Percentiles rank a stretch among this genome's conserved stretches.
Evolutionary conservation across 2,888 invertebrate genomes (phyloP).

Genomic region (Melolontha melolontha): DNA sequence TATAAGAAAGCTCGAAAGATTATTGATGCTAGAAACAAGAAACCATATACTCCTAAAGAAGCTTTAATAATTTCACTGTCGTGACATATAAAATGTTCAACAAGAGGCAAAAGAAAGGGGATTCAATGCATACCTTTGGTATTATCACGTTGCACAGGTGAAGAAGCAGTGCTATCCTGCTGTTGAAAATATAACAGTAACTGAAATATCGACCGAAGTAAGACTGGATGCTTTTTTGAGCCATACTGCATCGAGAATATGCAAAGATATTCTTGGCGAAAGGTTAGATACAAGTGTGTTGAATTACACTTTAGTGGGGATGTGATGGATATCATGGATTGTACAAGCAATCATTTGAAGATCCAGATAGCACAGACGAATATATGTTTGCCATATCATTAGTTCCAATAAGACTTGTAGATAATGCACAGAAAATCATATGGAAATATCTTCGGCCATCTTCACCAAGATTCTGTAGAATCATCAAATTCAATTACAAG

Average conservation of each 20-base stretch:
- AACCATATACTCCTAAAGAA: slow-evolving; percentile 4
- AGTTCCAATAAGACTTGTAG: too few relatives aligned
- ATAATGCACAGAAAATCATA: too few relatives aligned
- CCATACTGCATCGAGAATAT: neutral
- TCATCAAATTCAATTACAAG: neutral
- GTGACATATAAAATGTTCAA: slow-evolving; percentile 18
- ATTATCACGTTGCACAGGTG: neutral
- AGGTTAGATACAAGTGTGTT: slow-evolving; percentile 2
- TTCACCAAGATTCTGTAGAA: neutral
- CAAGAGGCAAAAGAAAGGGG: slow-evolving; percentile 11
- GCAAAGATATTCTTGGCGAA: slow-evolving; percentile 1
- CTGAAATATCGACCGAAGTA: slow-evolving; percentile 11
- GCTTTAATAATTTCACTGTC: slow-evolving; percentile 17
- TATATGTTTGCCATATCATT: too few relatives aligned
- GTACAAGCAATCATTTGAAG: slow-evolving; percentile 8
- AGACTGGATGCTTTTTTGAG: too few relatives aligned
- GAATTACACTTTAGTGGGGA: slow-evolving; percentile 7
- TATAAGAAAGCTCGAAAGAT: too few relatives aligned
- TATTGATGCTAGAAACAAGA: neutral
- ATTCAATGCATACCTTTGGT: slow-evolving; percentile 2
- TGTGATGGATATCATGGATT: neutral
- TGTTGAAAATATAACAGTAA: slow-evolving; percentile 17
- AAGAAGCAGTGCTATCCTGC: slow-evolving; percentile 1
- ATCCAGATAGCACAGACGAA: too few relatives aligned
- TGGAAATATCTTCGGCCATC: slow-evolving; percentile 5